A percentile compares a stretch with the other conserved stretches of the same genome.
Evolutionary conservation across 2,797 vertebrate genomes (phyloP).

Genomic region (Mormyrus hasselquistii): DNA sequence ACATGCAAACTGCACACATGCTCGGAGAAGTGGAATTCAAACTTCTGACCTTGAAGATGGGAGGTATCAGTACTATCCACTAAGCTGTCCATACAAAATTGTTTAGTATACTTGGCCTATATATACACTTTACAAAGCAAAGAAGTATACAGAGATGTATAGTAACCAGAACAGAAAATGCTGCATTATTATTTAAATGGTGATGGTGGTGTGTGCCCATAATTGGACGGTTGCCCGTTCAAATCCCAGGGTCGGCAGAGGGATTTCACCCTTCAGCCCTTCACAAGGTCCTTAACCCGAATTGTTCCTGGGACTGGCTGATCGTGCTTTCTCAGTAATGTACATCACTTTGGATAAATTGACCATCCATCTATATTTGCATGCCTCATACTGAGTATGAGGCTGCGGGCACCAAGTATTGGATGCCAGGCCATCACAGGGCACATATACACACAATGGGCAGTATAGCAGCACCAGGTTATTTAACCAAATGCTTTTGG

Average conservation of each 20-base stretch:
- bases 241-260: not conserved
- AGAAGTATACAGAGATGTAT: not conserved
- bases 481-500: not conserved
- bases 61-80: not conserved
- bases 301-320: not conserved
- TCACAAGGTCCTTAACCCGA: not conserved
- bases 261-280: not conserved
- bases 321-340: not conserved
- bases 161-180: not conserved
- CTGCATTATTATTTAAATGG: not conserved
- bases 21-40: not conserved
- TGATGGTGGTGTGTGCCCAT: not conserved
- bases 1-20: not conserved
- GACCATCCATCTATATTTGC: not conserved
- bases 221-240: not conserved
- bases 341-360: not conserved
- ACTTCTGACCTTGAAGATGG: not conserved
- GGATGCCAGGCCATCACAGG: not conserved
- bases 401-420: not conserved
- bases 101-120: not conserved
- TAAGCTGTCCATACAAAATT: not conserved
- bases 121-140: not conserved
- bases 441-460: not conserved
- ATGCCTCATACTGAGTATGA: not conserved
- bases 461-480: not conserved